Base-by-base conservation (phyloP, 2,113 vertebrate genomes). In the Ranitomeya variabilis region DNA sequence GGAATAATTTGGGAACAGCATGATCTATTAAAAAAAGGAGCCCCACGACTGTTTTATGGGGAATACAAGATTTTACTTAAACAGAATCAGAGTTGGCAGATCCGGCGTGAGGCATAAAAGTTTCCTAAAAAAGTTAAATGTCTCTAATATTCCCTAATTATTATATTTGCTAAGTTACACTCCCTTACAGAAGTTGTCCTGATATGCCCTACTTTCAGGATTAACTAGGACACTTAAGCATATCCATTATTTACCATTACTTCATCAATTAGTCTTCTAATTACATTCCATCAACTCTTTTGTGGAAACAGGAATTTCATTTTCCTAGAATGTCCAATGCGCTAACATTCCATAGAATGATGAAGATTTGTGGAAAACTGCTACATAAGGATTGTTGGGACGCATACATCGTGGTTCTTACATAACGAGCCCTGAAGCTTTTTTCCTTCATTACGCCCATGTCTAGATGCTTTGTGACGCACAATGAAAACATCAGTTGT, bases 401-500 rank as follows among this genome's bases (percentile, higher is more conserved):
- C 19, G 8, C 18, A 13, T 59, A 54, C 69, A 62, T 10, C 1
- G 18, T 45, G 51, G 59, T 69, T 78, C 12, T 37, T 67, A 45
- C 62, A 31, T 16, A 78, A 59, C 23, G 71, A 80, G 86, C 77
- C 86, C 78, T 14, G 7, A 5, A 67, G 86, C 37, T 15, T 69
- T 87, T 87, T 87, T 80, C 77, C 64, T 80, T 80, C 77, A 87
- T 87, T 55, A 77, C 18, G 80, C 23, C 59, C 23, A 69, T 80
- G n/a, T 73, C 26, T 67, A 14, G 9, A 67, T 57, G 81, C 19
- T 60, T 8, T 69, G 16, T 81, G 86, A 87, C 64, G 78, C 51
- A 73, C 86, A 69, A 81, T 45, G 26, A 45, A 62, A 62, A 19
- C 15, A 59, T 62, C 55, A 82, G 57, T 12, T 16, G 37, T 62